phyloP scores from a whole-genome alignment of 30 jellyfish, hydroid and myxozoan species.

The Catostylus mosaicus region DNA sequence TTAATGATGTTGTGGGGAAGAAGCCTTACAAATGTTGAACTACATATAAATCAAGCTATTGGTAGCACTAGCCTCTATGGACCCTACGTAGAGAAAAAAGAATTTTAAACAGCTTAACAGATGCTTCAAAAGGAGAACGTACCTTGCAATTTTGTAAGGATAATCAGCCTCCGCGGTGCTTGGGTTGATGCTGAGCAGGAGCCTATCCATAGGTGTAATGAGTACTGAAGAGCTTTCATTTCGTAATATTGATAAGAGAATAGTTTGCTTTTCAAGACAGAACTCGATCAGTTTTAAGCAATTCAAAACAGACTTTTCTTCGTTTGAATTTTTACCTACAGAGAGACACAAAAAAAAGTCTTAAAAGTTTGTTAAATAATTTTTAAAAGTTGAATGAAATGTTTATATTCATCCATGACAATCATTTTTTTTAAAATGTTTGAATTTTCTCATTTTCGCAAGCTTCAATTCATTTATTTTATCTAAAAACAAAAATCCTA shows the following conservation, averaged over 20 bases:
- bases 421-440: no score
- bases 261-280: slow-evolving; percentile 72
- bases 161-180: slow-evolving; percentile 93
- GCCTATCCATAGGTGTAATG: slow-evolving; percentile 80
- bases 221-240: slow-evolving; percentile 52
- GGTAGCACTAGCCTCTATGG: no score
- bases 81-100: no score
- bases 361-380: no score
- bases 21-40: no score
- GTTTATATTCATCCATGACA: no score
- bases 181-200: slow-evolving; percentile 90
- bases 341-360: not conserved
- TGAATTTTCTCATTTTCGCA: no score
- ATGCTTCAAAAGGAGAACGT: slow-evolving; percentile 3
- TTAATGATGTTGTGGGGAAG: no score
- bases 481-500: no score
- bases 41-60: no score
- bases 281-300: slow-evolving; percentile 63
- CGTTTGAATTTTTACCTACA: slow-evolving; percentile 37
- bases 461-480: no score
- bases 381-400: no score
- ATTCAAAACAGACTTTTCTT: slow-evolving; percentile 53
- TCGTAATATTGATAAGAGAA: slow-evolving; percentile 62
- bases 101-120: not conserved
- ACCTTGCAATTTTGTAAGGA: slow-evolving; percentile 80